Evolutionary conservation across 2,113 vertebrate species (phyloP).

Genomic region (Chaetura pelagica): DNA sequence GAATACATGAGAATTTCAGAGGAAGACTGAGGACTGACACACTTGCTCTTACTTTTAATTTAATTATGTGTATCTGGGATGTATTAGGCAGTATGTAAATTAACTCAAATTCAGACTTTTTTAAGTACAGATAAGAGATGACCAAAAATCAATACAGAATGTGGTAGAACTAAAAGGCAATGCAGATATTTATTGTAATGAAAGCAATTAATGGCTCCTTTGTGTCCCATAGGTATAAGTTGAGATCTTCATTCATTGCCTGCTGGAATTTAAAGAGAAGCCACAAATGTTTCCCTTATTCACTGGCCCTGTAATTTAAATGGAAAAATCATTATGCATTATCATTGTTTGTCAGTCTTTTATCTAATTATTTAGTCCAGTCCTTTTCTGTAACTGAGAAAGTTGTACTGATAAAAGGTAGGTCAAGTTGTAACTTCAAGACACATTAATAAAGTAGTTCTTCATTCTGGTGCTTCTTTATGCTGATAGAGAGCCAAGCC

Average conservation of each 20-base stretch:
- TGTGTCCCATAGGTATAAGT: neutral
- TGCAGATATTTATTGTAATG: constrained; percentile 7
- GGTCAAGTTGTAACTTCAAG: neutral
- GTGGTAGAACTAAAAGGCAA: neutral
- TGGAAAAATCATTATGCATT: neutral
- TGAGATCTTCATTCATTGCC: constrained; percentile 1
- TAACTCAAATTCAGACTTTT: neutral
- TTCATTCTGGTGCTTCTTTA: neutral
- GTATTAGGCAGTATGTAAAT: neutral
- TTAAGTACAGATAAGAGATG: neutral
- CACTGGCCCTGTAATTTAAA: neutral
- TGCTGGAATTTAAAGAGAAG: constrained; percentile 31
- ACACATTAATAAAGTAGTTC: neutral
- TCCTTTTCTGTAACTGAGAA: neutral
- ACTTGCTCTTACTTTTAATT: neutral
- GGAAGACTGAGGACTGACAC: neutral
- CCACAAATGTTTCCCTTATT: constrained; percentile 8
- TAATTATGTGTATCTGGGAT: neutral
- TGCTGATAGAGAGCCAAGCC: neutral
- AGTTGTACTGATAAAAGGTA: neutral
- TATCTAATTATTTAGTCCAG: constrained; percentile 1
- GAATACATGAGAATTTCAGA: neutral
- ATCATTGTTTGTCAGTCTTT: neutral
- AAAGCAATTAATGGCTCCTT: constrained; percentile 23
- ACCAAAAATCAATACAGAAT: neutral